phyloP scores from a whole-genome alignment of 1,140 invertebrate genomes.

The Lasaia peninsularis region DNA sequence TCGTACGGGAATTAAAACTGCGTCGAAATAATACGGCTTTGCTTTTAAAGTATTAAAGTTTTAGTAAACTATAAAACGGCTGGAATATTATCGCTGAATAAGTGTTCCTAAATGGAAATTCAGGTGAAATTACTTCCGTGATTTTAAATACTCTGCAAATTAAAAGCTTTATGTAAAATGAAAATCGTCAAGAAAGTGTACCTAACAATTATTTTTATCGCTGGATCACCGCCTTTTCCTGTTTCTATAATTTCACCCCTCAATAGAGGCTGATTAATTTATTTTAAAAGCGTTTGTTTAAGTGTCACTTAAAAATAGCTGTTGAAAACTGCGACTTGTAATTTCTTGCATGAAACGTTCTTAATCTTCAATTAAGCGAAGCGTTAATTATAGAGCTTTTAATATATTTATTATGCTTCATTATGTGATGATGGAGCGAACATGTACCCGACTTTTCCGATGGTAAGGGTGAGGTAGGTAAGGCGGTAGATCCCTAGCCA shows the following conservation, averaged over 20 bases:
- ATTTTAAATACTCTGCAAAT: constrained; percentile 5
- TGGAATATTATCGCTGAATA: constrained; percentile 4
- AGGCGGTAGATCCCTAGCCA: too few relatives aligned
- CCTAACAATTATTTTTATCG: constrained; percentile 12
- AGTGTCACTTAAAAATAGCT: not conserved
- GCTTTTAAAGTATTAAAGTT: not conserved
- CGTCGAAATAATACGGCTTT: not conserved
- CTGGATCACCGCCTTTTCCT: constrained; percentile 4
- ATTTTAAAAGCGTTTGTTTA: not conserved
- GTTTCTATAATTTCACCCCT: not conserved
- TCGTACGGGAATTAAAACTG: too few relatives aligned
- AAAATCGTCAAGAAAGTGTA: constrained; percentile 9
- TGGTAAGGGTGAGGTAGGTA: too few relatives aligned
- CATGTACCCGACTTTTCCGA: too few relatives aligned
- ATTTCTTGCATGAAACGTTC: not conserved
- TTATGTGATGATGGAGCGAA: too few relatives aligned
- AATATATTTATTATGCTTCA: too few relatives aligned
- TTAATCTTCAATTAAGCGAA: not conserved
- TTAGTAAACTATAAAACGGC: not conserved
- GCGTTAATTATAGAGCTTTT: too few relatives aligned
- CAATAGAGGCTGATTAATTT: constrained; percentile 1
- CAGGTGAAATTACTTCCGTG: constrained; percentile 7
- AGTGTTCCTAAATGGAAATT: constrained; percentile 7
- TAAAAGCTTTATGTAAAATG: constrained; percentile 10
- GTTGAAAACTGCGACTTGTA: not conserved